Conservation (phyloP, 2,113 vertebrate species). For the Oxygymnocypris stewartii region DNA sequence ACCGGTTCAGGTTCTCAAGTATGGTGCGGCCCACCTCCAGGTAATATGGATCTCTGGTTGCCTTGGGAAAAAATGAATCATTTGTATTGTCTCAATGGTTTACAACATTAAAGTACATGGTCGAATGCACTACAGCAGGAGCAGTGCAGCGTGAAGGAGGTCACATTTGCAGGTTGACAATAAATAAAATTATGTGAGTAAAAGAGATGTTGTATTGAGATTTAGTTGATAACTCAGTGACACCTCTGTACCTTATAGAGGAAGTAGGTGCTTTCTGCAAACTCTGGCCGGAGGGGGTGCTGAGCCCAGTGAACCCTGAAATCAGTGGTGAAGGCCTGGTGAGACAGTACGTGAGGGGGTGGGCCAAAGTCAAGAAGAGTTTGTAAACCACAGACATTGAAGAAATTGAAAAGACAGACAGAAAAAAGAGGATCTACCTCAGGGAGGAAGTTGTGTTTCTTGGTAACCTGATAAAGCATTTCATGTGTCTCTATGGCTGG, state of each 20-base stretch:
- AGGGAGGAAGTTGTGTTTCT: constrained; percentile 98
- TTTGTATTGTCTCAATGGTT: neutral
- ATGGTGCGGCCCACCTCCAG: constrained; percentile 95
- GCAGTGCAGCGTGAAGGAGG: neutral
- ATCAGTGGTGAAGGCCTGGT: constrained; percentile 97
- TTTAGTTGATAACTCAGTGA: neutral
- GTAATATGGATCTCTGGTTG: constrained; percentile 96
- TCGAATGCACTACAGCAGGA: neutral
- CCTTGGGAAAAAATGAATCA: constrained; percentile 68
- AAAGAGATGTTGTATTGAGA: neutral
- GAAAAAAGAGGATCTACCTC: constrained; percentile 79
- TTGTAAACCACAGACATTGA: neutral
- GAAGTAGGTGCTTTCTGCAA: constrained; percentile 99
- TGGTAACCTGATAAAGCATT: constrained; percentile 99
- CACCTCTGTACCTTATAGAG: constrained; percentile 83
- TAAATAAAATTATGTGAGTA: neutral
- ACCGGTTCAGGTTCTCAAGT: constrained; percentile 97
- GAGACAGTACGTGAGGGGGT: neutral
- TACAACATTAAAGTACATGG: neutral
- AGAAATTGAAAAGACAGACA: neutral
- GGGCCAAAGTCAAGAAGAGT: neutral
- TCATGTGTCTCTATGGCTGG: constrained; percentile 99
- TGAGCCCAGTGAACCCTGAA: constrained; percentile 99
- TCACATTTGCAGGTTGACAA: neutral
- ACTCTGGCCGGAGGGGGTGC: constrained; percentile 95